Evolutionary conservation across 2,113 vertebrate species (phyloP).

Genomic region (Heterotilapia buettikoferi): DNA sequence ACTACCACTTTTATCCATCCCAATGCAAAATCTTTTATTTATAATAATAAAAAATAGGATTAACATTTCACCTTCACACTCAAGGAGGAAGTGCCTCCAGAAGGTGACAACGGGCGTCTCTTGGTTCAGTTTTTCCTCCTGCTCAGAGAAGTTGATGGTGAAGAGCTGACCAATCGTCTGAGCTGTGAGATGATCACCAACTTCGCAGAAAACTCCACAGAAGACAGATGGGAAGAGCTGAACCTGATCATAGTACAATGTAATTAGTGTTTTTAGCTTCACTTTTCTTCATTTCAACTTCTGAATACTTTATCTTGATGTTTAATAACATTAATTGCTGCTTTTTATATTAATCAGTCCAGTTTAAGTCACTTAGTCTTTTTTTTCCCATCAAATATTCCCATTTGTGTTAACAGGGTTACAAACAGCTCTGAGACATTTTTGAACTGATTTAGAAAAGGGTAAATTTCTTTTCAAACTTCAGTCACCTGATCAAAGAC

Average conservation of each 20-base stretch:
- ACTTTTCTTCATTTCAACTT: neutral
- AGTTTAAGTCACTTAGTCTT: neutral
- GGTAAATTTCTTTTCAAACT: neutral
- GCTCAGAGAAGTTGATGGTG: constrained; percentile 61
- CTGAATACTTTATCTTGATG: neutral
- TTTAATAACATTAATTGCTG: neutral
- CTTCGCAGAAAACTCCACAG: constrained; percentile 75
- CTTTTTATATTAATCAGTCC: neutral
- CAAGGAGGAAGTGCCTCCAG: constrained; percentile 84
- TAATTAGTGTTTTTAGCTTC: neutral
- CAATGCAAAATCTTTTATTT: neutral
- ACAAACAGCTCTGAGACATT: neutral
- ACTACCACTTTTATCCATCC: neutral
- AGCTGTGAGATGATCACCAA: constrained; percentile 72
- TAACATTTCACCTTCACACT: constrained; percentile 77
- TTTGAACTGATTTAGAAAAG: neutral
- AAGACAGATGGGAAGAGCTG: constrained; percentile 79
- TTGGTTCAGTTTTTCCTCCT: constrained; percentile 32
- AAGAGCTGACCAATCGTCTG: constrained; percentile 75
- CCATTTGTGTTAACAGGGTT: neutral
- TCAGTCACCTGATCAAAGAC: constrained; percentile 78
- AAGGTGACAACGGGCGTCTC: constrained; percentile 62
- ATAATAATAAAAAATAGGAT: neutral
- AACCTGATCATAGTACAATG: constrained; percentile 54
- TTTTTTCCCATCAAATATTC: neutral